Conservation (phyloP, 2,888 invertebrate species). For the Gastracanthus pulcherrimus region DNA sequence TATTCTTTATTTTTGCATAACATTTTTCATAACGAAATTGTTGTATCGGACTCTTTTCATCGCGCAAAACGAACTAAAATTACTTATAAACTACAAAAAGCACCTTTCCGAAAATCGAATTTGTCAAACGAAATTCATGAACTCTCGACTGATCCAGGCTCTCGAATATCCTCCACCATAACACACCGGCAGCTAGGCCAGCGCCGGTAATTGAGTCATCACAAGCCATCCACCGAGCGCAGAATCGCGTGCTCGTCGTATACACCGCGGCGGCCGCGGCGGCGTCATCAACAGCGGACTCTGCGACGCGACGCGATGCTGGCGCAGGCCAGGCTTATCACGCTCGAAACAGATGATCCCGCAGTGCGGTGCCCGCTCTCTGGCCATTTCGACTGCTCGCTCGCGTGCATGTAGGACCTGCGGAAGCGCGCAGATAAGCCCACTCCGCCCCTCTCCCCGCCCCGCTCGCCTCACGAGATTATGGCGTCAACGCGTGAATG, state of each 20-base stretch:
- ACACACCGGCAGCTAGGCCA: too few species aligned
- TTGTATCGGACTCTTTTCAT: too few species aligned
- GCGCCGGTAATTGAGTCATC: background rate
- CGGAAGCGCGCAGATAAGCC: slow-evolving; percentile 28
- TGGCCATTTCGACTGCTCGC: background rate
- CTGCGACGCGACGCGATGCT: background rate
- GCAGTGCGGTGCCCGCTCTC: slow-evolving; percentile 8
- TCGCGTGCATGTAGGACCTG: background rate
- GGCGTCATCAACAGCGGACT: slow-evolving; percentile 2
- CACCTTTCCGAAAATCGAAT: too few species aligned
- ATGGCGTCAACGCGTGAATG: slow-evolving; percentile 28
- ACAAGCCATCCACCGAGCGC: background rate
- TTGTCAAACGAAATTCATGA: too few species aligned
- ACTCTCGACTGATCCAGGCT: too few species aligned
- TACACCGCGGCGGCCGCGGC: background rate
- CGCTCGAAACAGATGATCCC: slow-evolving; percentile 54
- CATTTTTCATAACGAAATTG: too few species aligned
- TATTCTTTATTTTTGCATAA: too few species aligned
- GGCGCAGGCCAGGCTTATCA: slow-evolving; percentile 52
- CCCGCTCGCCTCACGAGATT: slow-evolving; percentile 20
- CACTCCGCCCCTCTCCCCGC: background rate
- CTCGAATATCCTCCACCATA: too few species aligned
- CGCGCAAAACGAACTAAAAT: too few species aligned
- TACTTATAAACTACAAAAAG: too few species aligned
- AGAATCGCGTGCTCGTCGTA: background rate